phyloP scores from a whole-genome alignment of 1,140 invertebrate genomes.

The Sitobion miscanthi region DNA sequence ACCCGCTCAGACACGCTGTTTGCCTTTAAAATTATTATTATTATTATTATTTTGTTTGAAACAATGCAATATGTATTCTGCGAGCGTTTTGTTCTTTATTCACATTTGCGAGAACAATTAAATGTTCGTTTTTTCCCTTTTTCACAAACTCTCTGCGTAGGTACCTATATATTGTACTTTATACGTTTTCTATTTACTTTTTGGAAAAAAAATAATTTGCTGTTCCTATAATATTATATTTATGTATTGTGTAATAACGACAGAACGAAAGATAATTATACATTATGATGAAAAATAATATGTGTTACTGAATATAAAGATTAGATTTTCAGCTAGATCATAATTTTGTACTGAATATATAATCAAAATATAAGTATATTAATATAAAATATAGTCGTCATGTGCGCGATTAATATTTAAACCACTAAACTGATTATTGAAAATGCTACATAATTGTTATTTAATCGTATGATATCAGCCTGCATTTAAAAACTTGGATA shows the following conservation, averaged over 20 bases:
- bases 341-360: not conserved
- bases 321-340: not conserved
- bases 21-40: not conserved
- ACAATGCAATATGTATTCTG: not conserved
- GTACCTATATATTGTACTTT: not conserved
- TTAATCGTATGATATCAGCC: not conserved
- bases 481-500: too few species aligned
- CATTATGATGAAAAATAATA: not conserved
- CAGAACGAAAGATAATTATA: not conserved
- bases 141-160: not conserved
- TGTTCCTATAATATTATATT: not conserved
- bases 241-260: not conserved
- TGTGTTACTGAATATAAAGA: not conserved
- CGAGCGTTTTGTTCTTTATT: not conserved
- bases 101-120: not conserved
- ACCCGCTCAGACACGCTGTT: not conserved
- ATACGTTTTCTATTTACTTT: not conserved
- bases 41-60: not conserved
- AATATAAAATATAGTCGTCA: too few species aligned
- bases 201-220: not conserved
- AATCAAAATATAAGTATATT: too few species aligned
- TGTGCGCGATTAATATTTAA: too few species aligned
- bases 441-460: not conserved
- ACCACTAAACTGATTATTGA: too few species aligned
- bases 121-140: not conserved